phyloP scores from a whole-genome alignment of 2,888 invertebrate genomes.

The Apamea crenata region DNA sequence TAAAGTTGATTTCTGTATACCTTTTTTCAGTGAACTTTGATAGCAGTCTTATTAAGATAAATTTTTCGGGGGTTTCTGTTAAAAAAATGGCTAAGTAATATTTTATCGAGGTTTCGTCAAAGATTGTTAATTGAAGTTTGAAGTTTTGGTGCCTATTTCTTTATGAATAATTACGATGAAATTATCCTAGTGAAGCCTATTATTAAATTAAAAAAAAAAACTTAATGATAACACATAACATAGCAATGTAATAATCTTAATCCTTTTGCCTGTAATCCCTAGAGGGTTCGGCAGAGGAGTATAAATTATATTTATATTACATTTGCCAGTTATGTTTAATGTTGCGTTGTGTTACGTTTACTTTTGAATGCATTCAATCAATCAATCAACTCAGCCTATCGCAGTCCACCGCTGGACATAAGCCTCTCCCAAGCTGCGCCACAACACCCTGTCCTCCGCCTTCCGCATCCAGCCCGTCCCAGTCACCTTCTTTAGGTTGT shows the following conservation, averaged over 20 bases:
- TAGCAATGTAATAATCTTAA: no score
- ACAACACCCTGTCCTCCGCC: no score
- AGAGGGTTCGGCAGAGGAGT: no score
- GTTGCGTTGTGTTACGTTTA: neutral
- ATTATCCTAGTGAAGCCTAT: neutral
- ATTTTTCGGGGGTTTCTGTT: neutral
- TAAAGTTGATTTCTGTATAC: neutral
- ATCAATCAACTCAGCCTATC: no score
- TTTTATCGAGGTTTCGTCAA: neutral
- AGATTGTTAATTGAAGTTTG: neutral
- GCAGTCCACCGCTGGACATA: no score
- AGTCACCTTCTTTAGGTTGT: no score
- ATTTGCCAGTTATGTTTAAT: no score
- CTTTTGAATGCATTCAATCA: neutral
- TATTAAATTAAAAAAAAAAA: neutral
- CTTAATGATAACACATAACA: no score
- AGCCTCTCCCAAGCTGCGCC: no score
- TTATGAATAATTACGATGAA: neutral
- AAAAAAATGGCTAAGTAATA: neutral
- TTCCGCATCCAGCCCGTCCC: no score
- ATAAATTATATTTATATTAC: no score
- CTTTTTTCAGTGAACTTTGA: neutral
- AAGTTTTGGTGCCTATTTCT: neutral
- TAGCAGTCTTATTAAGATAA: neutral
- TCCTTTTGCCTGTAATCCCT: no score